Percentiles rank a stretch among this genome's conserved stretches.
Conservation (phyloP, 1,140 invertebrate genomes). For the Bombus confusus region DNA sequence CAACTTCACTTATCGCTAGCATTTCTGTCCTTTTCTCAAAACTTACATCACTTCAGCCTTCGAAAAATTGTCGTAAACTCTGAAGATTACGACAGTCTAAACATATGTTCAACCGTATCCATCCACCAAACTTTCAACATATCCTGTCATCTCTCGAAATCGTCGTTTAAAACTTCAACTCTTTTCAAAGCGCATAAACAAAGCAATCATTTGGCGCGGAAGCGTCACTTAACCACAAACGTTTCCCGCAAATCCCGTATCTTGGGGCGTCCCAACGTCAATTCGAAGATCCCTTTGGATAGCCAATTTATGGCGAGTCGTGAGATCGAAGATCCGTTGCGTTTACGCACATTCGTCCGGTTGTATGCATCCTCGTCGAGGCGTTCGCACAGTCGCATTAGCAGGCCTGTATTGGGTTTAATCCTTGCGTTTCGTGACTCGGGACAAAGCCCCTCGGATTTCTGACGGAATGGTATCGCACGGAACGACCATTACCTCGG, state of each 20-base stretch:
- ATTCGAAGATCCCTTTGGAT: slow-evolving; percentile 34
- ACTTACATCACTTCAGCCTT: too few relatives aligned
- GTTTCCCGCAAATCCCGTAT: slow-evolving; percentile 25
- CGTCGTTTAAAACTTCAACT: not conserved
- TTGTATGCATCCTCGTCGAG: slow-evolving; percentile 37
- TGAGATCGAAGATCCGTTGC: slow-evolving; percentile 46
- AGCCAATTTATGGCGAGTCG: slow-evolving; percentile 54
- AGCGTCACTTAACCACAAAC: not conserved
- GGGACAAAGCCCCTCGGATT: slow-evolving; percentile 82
- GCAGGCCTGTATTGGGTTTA: slow-evolving; percentile 77
- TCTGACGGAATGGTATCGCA: slow-evolving; percentile 82
- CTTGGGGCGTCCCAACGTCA: slow-evolving; percentile 18
- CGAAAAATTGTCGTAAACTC: too few relatives aligned
- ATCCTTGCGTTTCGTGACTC: slow-evolving; percentile 82
- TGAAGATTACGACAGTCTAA: too few relatives aligned
- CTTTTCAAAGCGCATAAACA: not conserved
- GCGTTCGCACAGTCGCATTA: slow-evolving; percentile 73
- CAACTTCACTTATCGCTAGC: too few relatives aligned
- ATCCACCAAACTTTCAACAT: not conserved
- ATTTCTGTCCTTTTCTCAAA: too few relatives aligned
- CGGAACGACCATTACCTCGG: slow-evolving; percentile 81
- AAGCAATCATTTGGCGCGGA: not conserved
- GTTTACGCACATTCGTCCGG: slow-evolving; percentile 29
- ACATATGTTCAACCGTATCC: too few relatives aligned
- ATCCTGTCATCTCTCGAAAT: not conserved